Conservation (phyloP, 2,888 invertebrate genomes). For the Oxyteleia sp. region DNA sequence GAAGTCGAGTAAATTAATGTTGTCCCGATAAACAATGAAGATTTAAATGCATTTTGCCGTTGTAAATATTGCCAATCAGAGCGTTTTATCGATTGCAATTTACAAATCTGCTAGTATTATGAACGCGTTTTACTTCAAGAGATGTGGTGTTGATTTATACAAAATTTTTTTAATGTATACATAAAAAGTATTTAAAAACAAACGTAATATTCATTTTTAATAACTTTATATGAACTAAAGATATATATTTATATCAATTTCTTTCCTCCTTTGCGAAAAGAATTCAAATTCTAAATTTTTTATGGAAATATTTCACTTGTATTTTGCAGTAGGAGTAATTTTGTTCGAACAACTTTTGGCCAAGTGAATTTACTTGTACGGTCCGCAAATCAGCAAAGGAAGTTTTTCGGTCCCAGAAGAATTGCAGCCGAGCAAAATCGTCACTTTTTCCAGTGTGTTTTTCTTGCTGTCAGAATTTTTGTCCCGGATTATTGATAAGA, state of each 20-base stretch:
- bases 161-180: no score
- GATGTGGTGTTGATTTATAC: no score
- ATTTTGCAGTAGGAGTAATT: no score
- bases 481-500: slow-evolving; percentile 7
- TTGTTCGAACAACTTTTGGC: background rate
- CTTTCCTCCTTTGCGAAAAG: no score
- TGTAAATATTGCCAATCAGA: slow-evolving; percentile 18
- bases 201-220: no score
- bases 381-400: slow-evolving; percentile 80
- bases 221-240: no score
- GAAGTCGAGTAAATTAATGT: slow-evolving; percentile 42
- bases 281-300: no score
- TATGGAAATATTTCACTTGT: no score
- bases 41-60: slow-evolving; percentile 16
- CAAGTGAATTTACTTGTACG: slow-evolving; percentile 65
- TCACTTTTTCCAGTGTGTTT: slow-evolving; percentile 65
- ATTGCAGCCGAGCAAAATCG: slow-evolving; percentile 80
- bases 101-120: slow-evolving; percentile 6
- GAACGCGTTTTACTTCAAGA: no score
- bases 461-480: background rate
- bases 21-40: slow-evolving; percentile 28
- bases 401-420: slow-evolving; percentile 81
- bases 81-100: slow-evolving; percentile 3
- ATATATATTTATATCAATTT: no score
- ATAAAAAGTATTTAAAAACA: no score